These are phyloP conservation scores for Drosophila formosana DNA, from an alignment of 2,888 invertebrate genomes.

Conservation along the genomic window DNA sequence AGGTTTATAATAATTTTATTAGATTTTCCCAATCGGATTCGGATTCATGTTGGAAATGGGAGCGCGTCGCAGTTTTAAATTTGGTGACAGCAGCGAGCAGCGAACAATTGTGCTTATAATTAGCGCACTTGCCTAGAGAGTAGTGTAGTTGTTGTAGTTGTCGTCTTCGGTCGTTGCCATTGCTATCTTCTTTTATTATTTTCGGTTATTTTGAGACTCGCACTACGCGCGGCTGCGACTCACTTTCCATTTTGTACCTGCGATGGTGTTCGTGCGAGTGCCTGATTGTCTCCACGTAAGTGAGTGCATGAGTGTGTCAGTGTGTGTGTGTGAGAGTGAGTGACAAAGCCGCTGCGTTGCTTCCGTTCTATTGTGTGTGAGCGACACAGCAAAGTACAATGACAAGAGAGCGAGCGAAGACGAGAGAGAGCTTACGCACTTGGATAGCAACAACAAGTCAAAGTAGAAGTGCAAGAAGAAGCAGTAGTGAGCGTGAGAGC, in stretches of 20 bases:
- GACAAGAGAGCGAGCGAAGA: conserved; percentile 13
- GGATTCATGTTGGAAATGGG: conserved; percentile 56
- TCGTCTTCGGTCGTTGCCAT: conserved; percentile 73
- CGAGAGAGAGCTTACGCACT: conserved; percentile 61
- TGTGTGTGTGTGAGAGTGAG: conserved; percentile 37
- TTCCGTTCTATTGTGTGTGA: conserved; percentile 75
- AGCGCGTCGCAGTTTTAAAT: conserved; percentile 61
- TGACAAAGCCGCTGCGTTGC: conserved; percentile 70
- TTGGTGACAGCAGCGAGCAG: conserved; percentile 56
- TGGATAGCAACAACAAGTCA: conserved; percentile 19
- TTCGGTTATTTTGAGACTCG: conserved; percentile 62
- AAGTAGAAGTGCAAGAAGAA: neutral
- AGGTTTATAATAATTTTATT: conserved; percentile 63
- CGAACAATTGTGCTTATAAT: conserved; percentile 67
- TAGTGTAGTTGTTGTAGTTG: conserved; percentile 45
- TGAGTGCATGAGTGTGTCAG: conserved; percentile 1
- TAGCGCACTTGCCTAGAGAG: conserved; percentile 56
- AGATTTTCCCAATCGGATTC: conserved; percentile 51
- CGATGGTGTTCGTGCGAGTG: conserved; percentile 48
- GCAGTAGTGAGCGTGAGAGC: conserved; percentile 17
- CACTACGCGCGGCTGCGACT: conserved; percentile 45
- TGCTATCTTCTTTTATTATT: conserved; percentile 71
- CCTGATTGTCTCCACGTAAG: conserved; percentile 29
- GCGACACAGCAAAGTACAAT: conserved; percentile 32
- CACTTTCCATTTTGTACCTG: conserved; percentile 79